phyloP scores from a whole-genome alignment of 1,140 invertebrate species.

The Lepidurus packardi region DNA sequence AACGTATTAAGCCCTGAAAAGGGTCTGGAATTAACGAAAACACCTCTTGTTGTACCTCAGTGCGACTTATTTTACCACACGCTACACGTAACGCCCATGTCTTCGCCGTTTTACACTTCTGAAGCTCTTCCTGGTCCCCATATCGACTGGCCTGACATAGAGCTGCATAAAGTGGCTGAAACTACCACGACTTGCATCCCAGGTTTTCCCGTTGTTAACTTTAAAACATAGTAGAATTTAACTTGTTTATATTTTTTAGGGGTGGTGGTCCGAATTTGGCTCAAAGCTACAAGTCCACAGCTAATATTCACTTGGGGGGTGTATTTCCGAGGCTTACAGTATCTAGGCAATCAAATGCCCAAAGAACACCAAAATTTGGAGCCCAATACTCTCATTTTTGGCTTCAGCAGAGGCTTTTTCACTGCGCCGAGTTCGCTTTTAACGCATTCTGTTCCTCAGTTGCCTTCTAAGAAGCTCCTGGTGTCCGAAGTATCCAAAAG shows the following conservation, averaged over 20 bases:
- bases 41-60: neutral
- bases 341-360: constrained; percentile 65
- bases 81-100: constrained; percentile 69
- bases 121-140: constrained; percentile 65
- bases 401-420: constrained; percentile 81
- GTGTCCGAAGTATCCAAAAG: constrained; percentile 59
- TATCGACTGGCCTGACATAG: constrained; percentile 68
- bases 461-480: constrained; percentile 38
- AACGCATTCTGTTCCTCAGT: constrained; percentile 15
- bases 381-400: constrained; percentile 75
- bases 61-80: constrained; percentile 57
- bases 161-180: constrained; percentile 47
- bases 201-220: constrained; percentile 39
- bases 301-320: constrained; percentile 73
- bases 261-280: constrained; percentile 56
- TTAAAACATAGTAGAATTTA: constrained; percentile 36
- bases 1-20: neutral
- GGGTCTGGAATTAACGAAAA: neutral
- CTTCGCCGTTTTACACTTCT: constrained; percentile 79
- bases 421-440: constrained; percentile 38
- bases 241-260: constrained; percentile 42
- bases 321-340: constrained; percentile 71
- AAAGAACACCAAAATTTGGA: constrained; percentile 64
- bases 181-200: constrained; percentile 39
- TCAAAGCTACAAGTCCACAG: constrained; percentile 42